Evolutionary conservation across 2,797 vertebrate genomes (phyloP).

Genomic region (Bovichtus variegatus): DNA sequence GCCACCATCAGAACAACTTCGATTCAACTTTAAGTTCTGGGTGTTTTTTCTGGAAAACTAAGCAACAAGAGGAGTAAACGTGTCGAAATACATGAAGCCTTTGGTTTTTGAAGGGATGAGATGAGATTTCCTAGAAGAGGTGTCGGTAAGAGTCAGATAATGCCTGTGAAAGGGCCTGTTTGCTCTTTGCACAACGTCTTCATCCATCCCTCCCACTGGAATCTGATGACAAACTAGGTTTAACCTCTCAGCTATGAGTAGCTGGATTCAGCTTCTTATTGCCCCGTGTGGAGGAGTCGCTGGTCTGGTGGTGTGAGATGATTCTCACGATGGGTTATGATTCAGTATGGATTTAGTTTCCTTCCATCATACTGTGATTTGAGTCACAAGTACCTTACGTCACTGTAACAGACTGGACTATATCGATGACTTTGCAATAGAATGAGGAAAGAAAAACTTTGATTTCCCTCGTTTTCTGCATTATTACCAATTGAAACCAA

Average conservation of each 20-base stretch:
- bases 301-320: constrained; percentile 60
- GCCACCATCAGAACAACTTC: neutral
- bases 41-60: constrained; percentile 17
- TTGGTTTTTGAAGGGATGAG: constrained; percentile 52
- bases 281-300: constrained; percentile 71
- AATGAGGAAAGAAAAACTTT: neutral
- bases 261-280: constrained; percentile 68
- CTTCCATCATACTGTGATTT: constrained; percentile 7
- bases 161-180: constrained; percentile 49
- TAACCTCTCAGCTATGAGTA: constrained; percentile 77
- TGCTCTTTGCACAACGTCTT: constrained; percentile 68
- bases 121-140: constrained; percentile 65
- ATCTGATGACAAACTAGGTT: constrained; percentile 83
- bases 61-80: constrained; percentile 11
- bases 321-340: constrained; percentile 54
- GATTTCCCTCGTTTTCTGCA: neutral
- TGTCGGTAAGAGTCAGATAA: constrained; percentile 67
- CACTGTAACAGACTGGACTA: neutral
- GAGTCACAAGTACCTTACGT: constrained; percentile 15
- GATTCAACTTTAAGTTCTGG: neutral
- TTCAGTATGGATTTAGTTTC: constrained; percentile 47
- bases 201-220: constrained; percentile 72
- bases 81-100: constrained; percentile 13
- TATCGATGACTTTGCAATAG: neutral
- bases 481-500: neutral